Evolutionary conservation across 2,888 invertebrate genomes (phyloP).

Genomic region (Dasysyrphus albostriatus): DNA sequence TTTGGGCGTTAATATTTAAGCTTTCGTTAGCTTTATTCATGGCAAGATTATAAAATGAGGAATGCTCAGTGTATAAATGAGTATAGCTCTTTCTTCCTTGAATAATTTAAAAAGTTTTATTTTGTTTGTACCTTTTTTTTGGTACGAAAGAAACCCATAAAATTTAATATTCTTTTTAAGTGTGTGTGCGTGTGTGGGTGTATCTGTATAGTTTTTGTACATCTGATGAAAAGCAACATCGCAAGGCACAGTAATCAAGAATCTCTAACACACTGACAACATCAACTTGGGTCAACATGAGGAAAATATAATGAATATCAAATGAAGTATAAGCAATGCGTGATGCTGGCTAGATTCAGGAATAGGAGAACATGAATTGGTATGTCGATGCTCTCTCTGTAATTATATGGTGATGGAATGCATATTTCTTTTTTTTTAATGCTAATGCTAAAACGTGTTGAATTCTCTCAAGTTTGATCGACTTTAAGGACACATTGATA

Average conservation of each 20-base stretch:
- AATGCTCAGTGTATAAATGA: slow-evolving; percentile 23
- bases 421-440: slow-evolving; percentile 48
- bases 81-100: slow-evolving; percentile 34
- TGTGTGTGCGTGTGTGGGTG: too few species aligned
- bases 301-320: slow-evolving; percentile 70
- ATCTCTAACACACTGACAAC: slow-evolving; percentile 38
- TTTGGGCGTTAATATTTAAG: slow-evolving; percentile 50
- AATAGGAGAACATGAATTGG: slow-evolving; percentile 2
- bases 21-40: slow-evolving; percentile 49
- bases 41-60: slow-evolving; percentile 45
- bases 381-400: slow-evolving; percentile 56
- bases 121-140: background rate
- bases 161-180: slow-evolving; percentile 63
- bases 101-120: slow-evolving; percentile 39
- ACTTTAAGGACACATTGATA: slow-evolving; percentile 44
- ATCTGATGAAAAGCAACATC: slow-evolving; percentile 18
- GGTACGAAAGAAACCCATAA: background rate
- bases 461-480: slow-evolving; percentile 42
- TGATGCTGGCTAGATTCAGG: slow-evolving; percentile 21
- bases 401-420: slow-evolving; percentile 57
- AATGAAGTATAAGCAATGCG: slow-evolving; percentile 59
- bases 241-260: slow-evolving; percentile 22
- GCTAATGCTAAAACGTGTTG: slow-evolving; percentile 31
- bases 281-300: slow-evolving; percentile 59
- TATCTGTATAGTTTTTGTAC: background rate